A percentile compares a stretch with the other conserved stretches of the same genome.
These are phyloP conservation scores for Gambusia yucatana DNA, from an alignment of 2,797 vertebrate species.

Conservation along the genomic window DNA sequence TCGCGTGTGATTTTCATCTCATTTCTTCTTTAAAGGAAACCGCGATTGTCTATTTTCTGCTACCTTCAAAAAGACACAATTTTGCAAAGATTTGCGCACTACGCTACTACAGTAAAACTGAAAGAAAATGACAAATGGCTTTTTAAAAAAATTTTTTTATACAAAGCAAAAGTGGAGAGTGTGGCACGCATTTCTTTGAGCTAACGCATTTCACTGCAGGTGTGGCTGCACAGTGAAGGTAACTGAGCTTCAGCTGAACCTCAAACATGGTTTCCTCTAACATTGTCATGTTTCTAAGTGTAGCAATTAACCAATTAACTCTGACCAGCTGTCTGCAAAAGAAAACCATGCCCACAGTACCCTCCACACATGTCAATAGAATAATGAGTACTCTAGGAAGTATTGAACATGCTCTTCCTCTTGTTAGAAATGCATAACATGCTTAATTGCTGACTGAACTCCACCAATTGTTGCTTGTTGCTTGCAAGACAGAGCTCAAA, in stretches of 20 bases:
- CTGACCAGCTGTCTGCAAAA: not conserved
- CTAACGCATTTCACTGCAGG: not conserved
- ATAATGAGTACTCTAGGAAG: not conserved
- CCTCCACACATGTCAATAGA: not conserved
- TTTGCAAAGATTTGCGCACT: no score
- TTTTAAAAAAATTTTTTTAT: no score
- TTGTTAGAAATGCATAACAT: conserved; percentile 11
- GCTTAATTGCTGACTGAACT: conserved; percentile 11
- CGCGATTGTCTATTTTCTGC: no score
- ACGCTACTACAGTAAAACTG: no score
- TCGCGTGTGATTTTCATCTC: no score
- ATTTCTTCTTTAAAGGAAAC: no score
- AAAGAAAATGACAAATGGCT: not conserved
- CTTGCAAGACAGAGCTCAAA: conserved; percentile 12
- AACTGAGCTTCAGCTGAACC: not conserved
- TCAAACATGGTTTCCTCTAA: not conserved
- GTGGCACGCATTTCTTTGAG: not conserved
- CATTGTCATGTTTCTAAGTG: no score
- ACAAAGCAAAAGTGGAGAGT: not conserved
- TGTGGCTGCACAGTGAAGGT: no score
- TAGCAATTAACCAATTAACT: not conserved
- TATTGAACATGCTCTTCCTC: not conserved
- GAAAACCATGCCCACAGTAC: not conserved
- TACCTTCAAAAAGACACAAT: no score
- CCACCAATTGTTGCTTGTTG: not conserved